Evolutionary conservation across 2,888 invertebrate species (phyloP).

Genomic region (Patella ulyssiponensis): DNA sequence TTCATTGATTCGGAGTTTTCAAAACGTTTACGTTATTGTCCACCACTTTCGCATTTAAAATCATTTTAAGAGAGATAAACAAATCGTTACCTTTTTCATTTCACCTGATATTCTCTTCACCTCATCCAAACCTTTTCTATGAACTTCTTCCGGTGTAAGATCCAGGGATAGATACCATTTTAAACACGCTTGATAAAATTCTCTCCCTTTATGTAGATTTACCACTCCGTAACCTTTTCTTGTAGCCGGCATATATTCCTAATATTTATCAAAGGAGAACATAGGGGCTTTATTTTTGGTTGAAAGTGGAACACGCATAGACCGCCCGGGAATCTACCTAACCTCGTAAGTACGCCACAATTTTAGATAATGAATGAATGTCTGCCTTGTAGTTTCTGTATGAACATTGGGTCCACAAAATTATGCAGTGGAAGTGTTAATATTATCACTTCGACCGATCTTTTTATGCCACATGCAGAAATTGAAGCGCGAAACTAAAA

Average conservation of each 20-base stretch:
- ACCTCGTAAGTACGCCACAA: no score
- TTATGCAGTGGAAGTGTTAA: no score
- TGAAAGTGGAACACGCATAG: no score
- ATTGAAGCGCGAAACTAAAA: no score
- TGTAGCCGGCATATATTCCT: slow-evolving; percentile 55
- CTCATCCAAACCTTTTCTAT: slow-evolving; percentile 64
- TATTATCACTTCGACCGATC: no score
- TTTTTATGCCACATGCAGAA: no score
- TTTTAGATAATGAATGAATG: no score
- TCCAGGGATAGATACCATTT: slow-evolving; percentile 65
- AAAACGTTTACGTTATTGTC: neutral
- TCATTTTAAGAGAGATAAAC: neutral
- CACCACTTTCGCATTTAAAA: neutral
- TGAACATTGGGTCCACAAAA: no score
- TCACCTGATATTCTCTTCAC: slow-evolving; percentile 58
- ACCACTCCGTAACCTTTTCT: slow-evolving; percentile 59
- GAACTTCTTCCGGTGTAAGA: slow-evolving; percentile 64
- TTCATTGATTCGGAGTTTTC: neutral
- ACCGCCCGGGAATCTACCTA: no score
- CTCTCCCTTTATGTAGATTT: slow-evolving; percentile 59
- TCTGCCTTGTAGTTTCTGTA: no score
- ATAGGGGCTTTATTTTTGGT: no score
- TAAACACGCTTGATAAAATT: slow-evolving; percentile 64
- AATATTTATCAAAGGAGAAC: neutral
- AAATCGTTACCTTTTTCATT: slow-evolving; percentile 44